Percentiles rank a stretch among this genome's conserved stretches.
These are phyloP conservation scores for Sorex fumeus DNA, from an alignment of 2,113 vertebrate genomes.

Conservation along the genomic window DNA sequence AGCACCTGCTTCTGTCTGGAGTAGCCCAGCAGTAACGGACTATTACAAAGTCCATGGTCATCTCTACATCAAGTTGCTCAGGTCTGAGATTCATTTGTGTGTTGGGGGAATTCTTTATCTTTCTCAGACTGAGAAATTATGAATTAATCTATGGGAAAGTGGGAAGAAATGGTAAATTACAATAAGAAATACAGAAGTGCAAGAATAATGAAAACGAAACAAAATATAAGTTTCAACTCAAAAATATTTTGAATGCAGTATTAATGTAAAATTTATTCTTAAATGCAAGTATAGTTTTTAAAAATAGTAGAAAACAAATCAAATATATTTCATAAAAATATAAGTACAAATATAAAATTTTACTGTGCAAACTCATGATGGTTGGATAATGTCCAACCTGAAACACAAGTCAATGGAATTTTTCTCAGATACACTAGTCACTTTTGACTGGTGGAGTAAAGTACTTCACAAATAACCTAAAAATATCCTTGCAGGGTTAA, in stretches of 20 bases:
- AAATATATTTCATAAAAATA: no score
- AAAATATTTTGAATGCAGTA: constrained; percentile 16
- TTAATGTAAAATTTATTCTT: neutral
- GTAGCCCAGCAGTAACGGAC: no score
- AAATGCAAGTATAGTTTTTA: neutral
- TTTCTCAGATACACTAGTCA: neutral
- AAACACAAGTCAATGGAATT: neutral
- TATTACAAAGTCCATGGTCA: no score
- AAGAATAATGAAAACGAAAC: neutral
- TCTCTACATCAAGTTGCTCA: no score
- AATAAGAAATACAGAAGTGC: neutral
- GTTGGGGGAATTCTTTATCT: neutral
- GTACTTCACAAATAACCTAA: neutral
- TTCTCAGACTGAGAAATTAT: constrained; percentile 2
- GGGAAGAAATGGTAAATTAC: neutral
- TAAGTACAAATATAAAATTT: constrained; percentile 11
- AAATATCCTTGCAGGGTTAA: constrained; percentile 3
- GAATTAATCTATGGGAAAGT: neutral
- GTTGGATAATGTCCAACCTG: neutral
- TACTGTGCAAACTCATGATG: neutral
- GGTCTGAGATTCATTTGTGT: no score
- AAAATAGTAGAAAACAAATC: no score
- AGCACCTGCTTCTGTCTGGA: no score
- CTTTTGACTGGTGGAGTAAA: neutral
- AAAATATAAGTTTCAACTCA: neutral